These are phyloP conservation scores for Tretioscincus oriximinensis DNA, from an alignment of 2,113 vertebrate species.

Conservation along the genomic window DNA sequence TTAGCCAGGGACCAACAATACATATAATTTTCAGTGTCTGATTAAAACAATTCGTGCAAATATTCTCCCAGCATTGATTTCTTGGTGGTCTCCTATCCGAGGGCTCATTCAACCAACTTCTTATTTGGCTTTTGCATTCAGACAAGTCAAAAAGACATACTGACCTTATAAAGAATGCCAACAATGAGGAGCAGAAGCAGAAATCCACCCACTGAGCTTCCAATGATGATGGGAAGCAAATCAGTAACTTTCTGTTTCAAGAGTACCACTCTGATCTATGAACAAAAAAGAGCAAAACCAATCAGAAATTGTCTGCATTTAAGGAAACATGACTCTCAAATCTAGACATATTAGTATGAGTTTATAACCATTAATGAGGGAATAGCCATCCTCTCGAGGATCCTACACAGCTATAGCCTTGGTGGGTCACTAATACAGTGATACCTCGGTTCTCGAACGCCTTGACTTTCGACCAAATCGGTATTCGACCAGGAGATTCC, in stretches of 20 bases:
- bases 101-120: too few species aligned
- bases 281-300: constrained; percentile 3
- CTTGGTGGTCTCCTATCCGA: too few species aligned
- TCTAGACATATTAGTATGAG: background rate
- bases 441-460: too few species aligned
- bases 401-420: background rate
- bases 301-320: background rate
- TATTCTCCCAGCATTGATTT: too few species aligned
- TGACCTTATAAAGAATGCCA: constrained; percentile 63
- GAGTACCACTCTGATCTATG: constrained; percentile 56
- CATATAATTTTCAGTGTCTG: too few species aligned
- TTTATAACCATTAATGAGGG: background rate
- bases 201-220: constrained; percentile 62
- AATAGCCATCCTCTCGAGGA: background rate
- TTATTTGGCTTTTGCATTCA: too few species aligned
- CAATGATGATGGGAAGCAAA: constrained; percentile 40
- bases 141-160: constrained; percentile 1
- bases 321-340: too few species aligned
- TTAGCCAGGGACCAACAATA: too few species aligned
- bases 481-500: too few species aligned
- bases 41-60: too few species aligned
- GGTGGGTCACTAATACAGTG: too few species aligned
- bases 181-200: constrained; percentile 55
- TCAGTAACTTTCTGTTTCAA: constrained; percentile 15
- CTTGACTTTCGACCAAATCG: too few species aligned